Conservation (phyloP, 2,113 vertebrate genomes). For the Columbina picui region DNA sequence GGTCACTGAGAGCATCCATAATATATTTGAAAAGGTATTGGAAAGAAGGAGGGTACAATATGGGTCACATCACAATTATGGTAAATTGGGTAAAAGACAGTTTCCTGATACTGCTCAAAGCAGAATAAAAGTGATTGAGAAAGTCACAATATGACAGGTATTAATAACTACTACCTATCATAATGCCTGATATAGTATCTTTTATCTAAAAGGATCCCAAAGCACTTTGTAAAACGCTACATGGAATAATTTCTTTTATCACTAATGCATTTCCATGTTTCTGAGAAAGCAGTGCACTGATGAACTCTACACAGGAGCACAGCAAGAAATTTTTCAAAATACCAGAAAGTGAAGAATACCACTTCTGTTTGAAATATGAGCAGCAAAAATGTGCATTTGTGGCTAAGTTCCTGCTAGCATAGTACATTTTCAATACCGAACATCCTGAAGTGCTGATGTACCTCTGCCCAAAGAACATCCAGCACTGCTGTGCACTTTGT, state of each 20-base stretch:
- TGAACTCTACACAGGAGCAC: conserved; percentile 26
- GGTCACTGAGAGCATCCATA: neutral
- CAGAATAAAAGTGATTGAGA: conserved; percentile 52
- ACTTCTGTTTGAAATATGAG: conserved; percentile 1
- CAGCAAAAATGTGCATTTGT: neutral
- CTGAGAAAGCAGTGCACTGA: neutral
- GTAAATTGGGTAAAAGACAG: conserved; percentile 36
- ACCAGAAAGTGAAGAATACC: neutral
- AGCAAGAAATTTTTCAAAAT: conserved; percentile 20
- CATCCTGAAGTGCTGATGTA: neutral
- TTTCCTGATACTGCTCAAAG: conserved; percentile 4
- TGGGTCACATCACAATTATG: conserved; percentile 19
- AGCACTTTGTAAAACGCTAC: conserved; percentile 39
- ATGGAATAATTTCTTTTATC: conserved; percentile 32
- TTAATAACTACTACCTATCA: conserved; percentile 34
- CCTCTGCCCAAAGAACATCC: neutral
- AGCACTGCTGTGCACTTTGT: neutral
- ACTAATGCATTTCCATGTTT: neutral
- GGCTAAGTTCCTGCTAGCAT: neutral
- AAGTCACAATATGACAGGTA: conserved; percentile 47
- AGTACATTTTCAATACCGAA: conserved; percentile 16
- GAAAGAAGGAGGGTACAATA: neutral
- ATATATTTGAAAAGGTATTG: conserved; percentile 34
- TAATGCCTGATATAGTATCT: neutral
- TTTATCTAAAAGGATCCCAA: conserved; percentile 36